A percentile compares a stretch with the other conserved stretches of the same genome.
Evolutionary conservation across 2,797 vertebrate genomes (phyloP).

Genomic region (Tauraco hartlaubi): DNA sequence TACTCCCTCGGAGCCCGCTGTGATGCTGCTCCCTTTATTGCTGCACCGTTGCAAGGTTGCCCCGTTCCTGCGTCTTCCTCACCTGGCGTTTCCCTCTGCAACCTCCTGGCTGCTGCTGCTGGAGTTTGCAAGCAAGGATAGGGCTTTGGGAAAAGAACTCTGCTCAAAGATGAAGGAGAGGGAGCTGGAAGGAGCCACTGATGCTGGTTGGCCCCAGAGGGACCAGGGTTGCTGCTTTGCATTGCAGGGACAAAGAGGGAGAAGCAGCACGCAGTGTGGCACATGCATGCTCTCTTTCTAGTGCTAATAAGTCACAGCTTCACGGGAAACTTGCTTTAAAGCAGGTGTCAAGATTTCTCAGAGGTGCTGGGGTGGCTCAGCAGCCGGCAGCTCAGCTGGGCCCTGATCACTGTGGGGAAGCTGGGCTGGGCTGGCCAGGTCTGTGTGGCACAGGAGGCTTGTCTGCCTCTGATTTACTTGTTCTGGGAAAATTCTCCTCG

Average conservation of each 20-base stretch:
- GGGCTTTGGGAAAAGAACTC: background rate
- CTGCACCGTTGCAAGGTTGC: background rate
- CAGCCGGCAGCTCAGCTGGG: background rate
- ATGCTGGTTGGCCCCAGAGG: background rate
- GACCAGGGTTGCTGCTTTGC: background rate
- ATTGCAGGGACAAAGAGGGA: background rate
- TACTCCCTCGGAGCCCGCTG: background rate
- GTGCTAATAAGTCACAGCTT: background rate
- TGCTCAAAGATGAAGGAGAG: background rate
- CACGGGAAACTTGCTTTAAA: background rate
- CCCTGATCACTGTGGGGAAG: rapidly evolving
- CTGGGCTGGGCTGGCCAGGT: background rate
- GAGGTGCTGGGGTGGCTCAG: background rate
- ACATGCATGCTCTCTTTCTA: background rate
- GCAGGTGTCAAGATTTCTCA: background rate
- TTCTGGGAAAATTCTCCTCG: background rate
- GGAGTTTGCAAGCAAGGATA: rapidly evolving
- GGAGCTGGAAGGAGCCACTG: background rate
- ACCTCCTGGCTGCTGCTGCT: too few relatives aligned
- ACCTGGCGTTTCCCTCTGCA: background rate
- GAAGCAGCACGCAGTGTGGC: constrained; percentile 38
- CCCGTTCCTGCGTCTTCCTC: background rate
- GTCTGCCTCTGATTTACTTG: background rate
- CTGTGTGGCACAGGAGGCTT: background rate
- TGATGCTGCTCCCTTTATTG: rapidly evolving